phyloP scores from a whole-genome alignment of 2,113 vertebrate species.

The Butorides virescens region DNA sequence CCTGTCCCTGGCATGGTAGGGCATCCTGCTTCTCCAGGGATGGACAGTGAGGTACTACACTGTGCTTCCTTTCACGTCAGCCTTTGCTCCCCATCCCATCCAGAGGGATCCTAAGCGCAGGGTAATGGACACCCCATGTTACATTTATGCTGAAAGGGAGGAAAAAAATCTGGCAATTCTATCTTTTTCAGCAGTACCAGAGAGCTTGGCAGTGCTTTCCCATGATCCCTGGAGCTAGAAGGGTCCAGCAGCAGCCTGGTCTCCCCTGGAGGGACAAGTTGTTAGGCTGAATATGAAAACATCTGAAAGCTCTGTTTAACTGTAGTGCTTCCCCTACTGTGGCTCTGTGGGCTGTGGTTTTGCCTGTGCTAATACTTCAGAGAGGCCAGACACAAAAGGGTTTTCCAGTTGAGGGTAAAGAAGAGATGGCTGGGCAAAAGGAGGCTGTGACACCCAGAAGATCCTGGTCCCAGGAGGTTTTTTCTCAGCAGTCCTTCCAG shows the following conservation, averaged over 20 bases:
- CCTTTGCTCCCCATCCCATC: background rate
- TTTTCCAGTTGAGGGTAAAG: background rate
- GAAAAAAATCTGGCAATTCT: background rate
- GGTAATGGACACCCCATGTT: background rate
- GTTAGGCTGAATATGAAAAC: background rate
- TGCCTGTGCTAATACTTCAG: background rate
- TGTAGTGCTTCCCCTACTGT: background rate
- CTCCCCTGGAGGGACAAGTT: background rate
- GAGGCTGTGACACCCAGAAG: background rate
- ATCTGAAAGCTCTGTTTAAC: background rate
- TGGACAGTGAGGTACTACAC: background rate
- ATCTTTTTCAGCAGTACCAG: background rate
- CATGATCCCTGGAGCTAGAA: background rate
- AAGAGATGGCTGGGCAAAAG: background rate
- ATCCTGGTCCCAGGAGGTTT: background rate
- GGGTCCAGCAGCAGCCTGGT: background rate
- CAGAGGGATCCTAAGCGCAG: background rate
- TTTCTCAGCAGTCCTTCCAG: background rate
- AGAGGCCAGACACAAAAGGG: background rate
- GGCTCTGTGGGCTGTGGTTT: background rate
- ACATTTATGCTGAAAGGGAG: background rate
- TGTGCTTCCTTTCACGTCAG: accelerated
- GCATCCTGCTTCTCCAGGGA: background rate
- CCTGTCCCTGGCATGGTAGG: background rate
- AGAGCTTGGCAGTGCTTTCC: background rate